Conservation (phyloP, 64 coral and sea anemone species). For the Pocillopora damicornis region DNA sequence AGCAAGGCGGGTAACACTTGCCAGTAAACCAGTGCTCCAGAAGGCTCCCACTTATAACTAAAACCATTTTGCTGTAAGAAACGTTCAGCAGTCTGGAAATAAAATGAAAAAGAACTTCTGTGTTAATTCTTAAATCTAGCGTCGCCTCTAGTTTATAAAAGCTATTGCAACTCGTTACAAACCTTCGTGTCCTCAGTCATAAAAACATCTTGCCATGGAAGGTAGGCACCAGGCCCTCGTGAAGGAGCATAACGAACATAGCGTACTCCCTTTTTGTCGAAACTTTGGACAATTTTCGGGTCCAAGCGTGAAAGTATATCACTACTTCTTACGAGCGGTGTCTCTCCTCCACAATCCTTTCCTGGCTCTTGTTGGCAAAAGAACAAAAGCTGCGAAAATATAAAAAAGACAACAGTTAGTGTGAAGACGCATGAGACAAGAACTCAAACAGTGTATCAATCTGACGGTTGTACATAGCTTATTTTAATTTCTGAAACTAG, state of each 20-base stretch:
- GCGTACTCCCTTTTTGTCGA: slow-evolving; percentile 42
- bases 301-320: slow-evolving; percentile 45
- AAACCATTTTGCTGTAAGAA: slow-evolving; percentile 43
- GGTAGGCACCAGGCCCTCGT: slow-evolving; percentile 12
- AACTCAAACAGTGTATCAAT: neutral
- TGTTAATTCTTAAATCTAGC: neutral
- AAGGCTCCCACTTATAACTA: slow-evolving; percentile 45
- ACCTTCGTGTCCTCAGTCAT: slow-evolving; percentile 54
- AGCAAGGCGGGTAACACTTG: slow-evolving; percentile 25
- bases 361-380: slow-evolving; percentile 57
- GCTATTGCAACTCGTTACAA: neutral
- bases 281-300: slow-evolving; percentile 40
- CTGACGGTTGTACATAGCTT: too few relatives aligned
- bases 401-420: neutral
- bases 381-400: slow-evolving; percentile 37
- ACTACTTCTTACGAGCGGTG: slow-evolving; percentile 36
- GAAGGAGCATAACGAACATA: slow-evolving; percentile 38
- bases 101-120: neutral
- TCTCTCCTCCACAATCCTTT: slow-evolving; percentile 60
- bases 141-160: too few relatives aligned
- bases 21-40: slow-evolving; percentile 35
- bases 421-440: neutral
- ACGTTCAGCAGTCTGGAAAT: slow-evolving; percentile 39
- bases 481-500: too few relatives aligned
- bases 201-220: slow-evolving; percentile 61